These are phyloP conservation scores for Peucedramus taeniatus DNA, from an alignment of 2,113 vertebrate genomes.

Conservation along the genomic window DNA sequence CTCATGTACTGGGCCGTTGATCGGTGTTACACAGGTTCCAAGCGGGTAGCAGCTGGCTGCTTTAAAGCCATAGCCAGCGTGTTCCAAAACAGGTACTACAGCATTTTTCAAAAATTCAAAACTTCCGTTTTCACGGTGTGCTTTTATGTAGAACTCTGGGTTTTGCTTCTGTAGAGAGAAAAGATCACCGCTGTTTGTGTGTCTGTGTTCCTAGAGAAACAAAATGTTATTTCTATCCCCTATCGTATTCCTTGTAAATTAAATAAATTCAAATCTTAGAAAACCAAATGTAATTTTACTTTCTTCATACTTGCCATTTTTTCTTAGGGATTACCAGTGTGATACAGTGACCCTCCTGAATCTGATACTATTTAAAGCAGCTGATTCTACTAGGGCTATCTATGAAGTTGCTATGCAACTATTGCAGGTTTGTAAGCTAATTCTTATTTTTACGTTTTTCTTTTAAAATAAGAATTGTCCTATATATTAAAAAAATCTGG, in stretches of 20 bases:
- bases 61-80: conserved; percentile 96
- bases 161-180: neutral
- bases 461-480: neutral
- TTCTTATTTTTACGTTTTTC: neutral
- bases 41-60: conserved; percentile 91
- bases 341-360: conserved; percentile 98
- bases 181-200: neutral
- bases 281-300: neutral
- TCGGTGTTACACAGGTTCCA: conserved; percentile 95
- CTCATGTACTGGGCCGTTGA: conserved; percentile 98
- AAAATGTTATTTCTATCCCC: neutral
- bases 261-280: neutral
- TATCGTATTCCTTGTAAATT: neutral
- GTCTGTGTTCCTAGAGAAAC: neutral
- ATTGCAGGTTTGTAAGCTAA: conserved; percentile 84
- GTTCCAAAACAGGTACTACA: conserved; percentile 92
- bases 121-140: neutral
- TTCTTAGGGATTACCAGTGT: conserved; percentile 94
- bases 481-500: neutral
- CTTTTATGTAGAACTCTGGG: neutral
- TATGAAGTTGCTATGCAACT: conserved; percentile 99
- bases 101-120: neutral
- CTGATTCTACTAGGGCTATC: conserved; percentile 93
- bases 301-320: conserved; percentile 14
- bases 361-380: conserved; percentile 97